A percentile compares a stretch with the other conserved stretches of the same genome.
Evolutionary conservation across 2,113 vertebrate species (phyloP).

Genomic region (Bos taurus): ARS-UCD2.0 NC_037356.1:41607501-41608000

Average conservation of each 20-base stretch:
- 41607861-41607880: background rate
- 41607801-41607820: background rate
- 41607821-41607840: background rate
- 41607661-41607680: background rate
- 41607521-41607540: background rate
- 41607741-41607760: background rate
- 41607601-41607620: background rate
- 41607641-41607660: background rate
- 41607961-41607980: background rate
- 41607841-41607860: background rate
- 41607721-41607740: rapidly evolving
- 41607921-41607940: background rate
- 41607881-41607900: background rate
- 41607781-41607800: background rate
- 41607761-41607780: background rate
- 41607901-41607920: background rate
- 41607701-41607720: background rate
- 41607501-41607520: background rate
- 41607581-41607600: background rate
- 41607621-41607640: background rate
- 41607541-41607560: background rate
- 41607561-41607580: background rate
- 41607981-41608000: background rate
- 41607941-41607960: background rate
- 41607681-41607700: background rate